A percentile compares a stretch with the other conserved stretches of the same genome.
Evolutionary conservation across 2,797 vertebrate species (phyloP).

Genomic region (Eremophila alpestris): DNA sequence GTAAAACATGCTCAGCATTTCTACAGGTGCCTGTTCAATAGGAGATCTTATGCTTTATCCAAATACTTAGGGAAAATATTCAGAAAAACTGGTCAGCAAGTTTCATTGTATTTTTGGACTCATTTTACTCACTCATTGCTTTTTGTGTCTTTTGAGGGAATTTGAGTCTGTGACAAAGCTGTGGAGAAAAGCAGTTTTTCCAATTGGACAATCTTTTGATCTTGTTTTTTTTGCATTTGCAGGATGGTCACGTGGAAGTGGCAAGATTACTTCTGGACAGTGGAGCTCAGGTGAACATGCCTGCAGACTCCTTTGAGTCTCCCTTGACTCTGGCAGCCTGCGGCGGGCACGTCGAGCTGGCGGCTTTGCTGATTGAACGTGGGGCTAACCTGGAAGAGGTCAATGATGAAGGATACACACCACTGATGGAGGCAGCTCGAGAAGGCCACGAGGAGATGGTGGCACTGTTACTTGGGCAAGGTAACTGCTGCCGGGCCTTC

Average conservation of each 20-base stretch:
- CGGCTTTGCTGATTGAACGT: slow-evolving; percentile 81
- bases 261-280: slow-evolving; percentile 83
- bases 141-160: background rate
- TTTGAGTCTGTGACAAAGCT: background rate
- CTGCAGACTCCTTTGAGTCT: slow-evolving; percentile 84
- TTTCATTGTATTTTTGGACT: rapidly evolving
- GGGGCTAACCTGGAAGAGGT: slow-evolving; percentile 84
- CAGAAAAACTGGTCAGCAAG: background rate
- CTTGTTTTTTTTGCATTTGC: background rate
- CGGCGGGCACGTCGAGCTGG: slow-evolving; percentile 83
- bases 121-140: background rate
- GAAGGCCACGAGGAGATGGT: slow-evolving; percentile 86
- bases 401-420: slow-evolving; percentile 84
- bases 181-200: background rate
- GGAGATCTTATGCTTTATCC: background rate
- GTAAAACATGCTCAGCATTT: background rate
- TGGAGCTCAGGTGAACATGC: slow-evolving; percentile 85
- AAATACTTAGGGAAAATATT: background rate
- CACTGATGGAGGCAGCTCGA: slow-evolving; percentile 83
- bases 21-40: background rate
- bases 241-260: slow-evolving; percentile 85
- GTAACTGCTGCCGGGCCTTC: slow-evolving; percentile 29
- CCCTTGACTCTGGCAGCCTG: slow-evolving; percentile 82
- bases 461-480: slow-evolving; percentile 81
- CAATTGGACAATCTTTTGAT: rapidly evolving